Percentiles rank a stretch among this genome's conserved stretches.
Evolutionary conservation across 2,797 vertebrate species (phyloP).

Genomic region (Hylomyscus alleni): DNA sequence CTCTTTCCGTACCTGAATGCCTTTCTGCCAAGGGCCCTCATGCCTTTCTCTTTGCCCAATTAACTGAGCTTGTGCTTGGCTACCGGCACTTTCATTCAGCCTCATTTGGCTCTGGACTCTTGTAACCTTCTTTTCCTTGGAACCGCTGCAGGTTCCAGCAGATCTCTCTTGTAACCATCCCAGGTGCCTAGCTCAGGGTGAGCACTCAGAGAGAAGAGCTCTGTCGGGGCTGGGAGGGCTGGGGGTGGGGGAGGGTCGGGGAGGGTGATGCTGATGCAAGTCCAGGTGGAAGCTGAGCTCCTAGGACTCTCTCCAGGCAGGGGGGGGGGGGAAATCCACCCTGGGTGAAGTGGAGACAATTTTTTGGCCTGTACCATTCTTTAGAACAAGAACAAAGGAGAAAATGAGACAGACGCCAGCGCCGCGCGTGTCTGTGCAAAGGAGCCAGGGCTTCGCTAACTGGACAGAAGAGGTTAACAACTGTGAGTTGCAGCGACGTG

Average conservation of each 20-base stretch:
- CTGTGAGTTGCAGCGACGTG: neutral
- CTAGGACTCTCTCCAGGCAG: neutral
- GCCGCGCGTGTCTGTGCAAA: neutral
- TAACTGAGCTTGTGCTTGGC: neutral
- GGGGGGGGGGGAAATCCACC: neutral
- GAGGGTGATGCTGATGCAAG: neutral
- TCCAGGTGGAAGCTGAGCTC: neutral
- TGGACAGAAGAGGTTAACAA: conserved; percentile 24
- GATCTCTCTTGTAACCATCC: neutral
- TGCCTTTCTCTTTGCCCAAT: neutral
- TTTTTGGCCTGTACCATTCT: neutral
- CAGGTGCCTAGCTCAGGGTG: neutral
- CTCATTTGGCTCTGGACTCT: conserved; percentile 26
- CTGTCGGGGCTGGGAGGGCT: neutral
- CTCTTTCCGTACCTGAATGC: neutral
- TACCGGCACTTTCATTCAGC: neutral
- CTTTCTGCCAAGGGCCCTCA: neutral
- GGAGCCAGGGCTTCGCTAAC: neutral
- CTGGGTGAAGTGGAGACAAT: neutral
- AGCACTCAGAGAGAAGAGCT: neutral
- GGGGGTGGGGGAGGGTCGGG: neutral
- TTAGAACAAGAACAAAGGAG: conserved; percentile 27
- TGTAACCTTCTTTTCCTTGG: neutral
- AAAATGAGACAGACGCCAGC: neutral
- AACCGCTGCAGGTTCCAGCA: neutral